Percentiles rank a stretch among this genome's conserved stretches.
phyloP scores from a whole-genome alignment of 1,140 invertebrate genomes.

The Trichonephila inaurata region DNA sequence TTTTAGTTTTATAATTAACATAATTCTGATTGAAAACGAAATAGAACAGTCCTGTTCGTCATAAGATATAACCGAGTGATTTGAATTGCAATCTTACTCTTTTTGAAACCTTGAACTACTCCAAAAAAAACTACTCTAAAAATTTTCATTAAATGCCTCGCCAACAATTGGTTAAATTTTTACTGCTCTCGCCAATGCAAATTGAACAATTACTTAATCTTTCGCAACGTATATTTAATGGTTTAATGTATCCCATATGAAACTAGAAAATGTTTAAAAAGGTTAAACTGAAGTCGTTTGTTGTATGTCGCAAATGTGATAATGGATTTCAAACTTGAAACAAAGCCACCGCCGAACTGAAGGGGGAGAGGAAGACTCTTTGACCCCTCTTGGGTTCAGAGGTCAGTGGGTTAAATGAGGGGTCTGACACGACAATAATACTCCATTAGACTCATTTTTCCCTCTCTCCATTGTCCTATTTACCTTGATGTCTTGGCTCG shows the following conservation, averaged over 20 bases:
- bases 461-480: conserved; percentile 43
- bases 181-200: background rate
- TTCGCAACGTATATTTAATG: background rate
- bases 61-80: too few relatives aligned
- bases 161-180: background rate
- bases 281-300: background rate
- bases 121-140: too few relatives aligned
- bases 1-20: too few relatives aligned
- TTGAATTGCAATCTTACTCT: too few relatives aligned
- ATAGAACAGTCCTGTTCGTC: too few relatives aligned
- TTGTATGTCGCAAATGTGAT: conserved; percentile 19
- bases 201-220: background rate
- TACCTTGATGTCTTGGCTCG: conserved; percentile 55
- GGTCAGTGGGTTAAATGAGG: conserved; percentile 70
- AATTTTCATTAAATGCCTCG: too few relatives aligned
- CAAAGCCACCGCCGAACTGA: background rate
- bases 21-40: too few relatives aligned
- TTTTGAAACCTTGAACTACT: too few relatives aligned
- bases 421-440: conserved; percentile 63
- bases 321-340: background rate
- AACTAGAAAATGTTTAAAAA: background rate
- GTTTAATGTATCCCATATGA: background rate
- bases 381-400: conserved; percentile 24
- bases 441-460: conserved; percentile 34
- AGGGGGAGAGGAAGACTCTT: background rate